phyloP scores from a whole-genome alignment of 2,113 vertebrate genomes.

The Sinocyclocheilus maitianheensis region DNA sequence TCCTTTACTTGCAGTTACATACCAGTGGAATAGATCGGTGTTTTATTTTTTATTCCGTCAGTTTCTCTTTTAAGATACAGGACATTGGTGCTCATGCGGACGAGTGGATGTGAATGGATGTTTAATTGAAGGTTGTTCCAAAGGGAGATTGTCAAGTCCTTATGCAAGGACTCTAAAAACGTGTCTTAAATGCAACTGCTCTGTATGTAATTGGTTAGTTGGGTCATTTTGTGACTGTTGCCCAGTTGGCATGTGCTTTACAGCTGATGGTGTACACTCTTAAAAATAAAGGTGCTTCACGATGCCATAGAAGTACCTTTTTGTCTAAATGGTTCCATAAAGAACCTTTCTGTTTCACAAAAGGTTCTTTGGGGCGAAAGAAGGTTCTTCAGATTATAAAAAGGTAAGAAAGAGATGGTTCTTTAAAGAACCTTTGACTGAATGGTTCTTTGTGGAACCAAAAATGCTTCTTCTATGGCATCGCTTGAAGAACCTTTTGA shows the following conservation, averaged over 20 bases:
- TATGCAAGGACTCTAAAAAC: constrained; percentile 68
- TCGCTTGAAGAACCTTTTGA: no score
- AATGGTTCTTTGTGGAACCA: no score
- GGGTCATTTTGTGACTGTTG: constrained; percentile 26
- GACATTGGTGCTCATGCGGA: constrained; percentile 70
- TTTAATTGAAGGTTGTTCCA: constrained; percentile 44
- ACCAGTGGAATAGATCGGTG: constrained; percentile 69
- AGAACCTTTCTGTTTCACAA: no score
- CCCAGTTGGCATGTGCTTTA: constrained; percentile 46
- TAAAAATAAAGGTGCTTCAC: no score
- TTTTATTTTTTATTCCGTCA: constrained; percentile 63
- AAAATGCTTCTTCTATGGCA: no score
- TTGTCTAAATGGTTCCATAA: no score
- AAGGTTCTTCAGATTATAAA: no score
- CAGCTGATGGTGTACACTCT: constrained; percentile 39
- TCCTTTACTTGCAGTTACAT: constrained; percentile 77
- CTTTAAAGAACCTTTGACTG: no score
- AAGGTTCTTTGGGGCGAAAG: no score
- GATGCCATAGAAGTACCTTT: no score
- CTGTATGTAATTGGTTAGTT: constrained; percentile 51
- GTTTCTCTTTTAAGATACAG: constrained; percentile 64
- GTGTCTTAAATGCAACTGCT: constrained; percentile 60
- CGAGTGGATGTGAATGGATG: constrained; percentile 40
- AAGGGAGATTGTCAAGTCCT: constrained; percentile 57
- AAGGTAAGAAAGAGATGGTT: no score